A percentile compares a stretch with the other conserved stretches of the same genome.
Conservation (phyloP, 1,140 invertebrate species). For the Papilio glaucus region DNA sequence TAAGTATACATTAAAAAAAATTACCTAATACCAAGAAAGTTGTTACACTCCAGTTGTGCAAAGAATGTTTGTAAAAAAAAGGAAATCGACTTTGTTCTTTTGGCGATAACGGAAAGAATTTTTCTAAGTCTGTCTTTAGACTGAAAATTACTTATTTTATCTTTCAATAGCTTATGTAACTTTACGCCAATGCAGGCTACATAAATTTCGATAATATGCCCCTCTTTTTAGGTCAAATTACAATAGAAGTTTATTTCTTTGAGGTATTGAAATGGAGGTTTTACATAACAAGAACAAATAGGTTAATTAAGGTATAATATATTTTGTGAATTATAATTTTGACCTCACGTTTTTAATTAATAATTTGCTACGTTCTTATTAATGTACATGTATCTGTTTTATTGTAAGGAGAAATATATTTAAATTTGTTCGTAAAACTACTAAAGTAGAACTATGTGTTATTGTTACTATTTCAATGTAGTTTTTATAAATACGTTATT, state of each 20-base stretch:
- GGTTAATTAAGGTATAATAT: no score
- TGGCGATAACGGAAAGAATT: background rate
- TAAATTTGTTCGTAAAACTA: no score
- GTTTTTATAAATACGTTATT: no score
- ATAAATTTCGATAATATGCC: conserved; percentile 35
- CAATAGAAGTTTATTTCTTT: conserved; percentile 20
- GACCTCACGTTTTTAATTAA: no score
- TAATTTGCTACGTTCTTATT: no score
- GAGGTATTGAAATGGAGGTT: background rate
- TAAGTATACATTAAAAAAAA: background rate
- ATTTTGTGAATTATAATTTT: no score
- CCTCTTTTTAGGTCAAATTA: conserved; percentile 13
- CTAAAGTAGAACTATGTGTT: no score
- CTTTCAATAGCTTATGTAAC: conserved; percentile 58
- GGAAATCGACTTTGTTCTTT: background rate
- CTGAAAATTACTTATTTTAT: conserved; percentile 9
- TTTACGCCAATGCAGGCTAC: conserved; percentile 63
- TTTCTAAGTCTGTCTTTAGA: background rate
- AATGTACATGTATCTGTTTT: no score
- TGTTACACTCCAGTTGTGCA: background rate
- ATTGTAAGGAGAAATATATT: no score
- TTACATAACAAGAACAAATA: background rate
- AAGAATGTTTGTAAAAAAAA: background rate
- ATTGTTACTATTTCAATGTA: no score
- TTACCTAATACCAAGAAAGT: background rate